Conservation (phyloP, 2,888 invertebrate species). For the Papilio protenor region DNA sequence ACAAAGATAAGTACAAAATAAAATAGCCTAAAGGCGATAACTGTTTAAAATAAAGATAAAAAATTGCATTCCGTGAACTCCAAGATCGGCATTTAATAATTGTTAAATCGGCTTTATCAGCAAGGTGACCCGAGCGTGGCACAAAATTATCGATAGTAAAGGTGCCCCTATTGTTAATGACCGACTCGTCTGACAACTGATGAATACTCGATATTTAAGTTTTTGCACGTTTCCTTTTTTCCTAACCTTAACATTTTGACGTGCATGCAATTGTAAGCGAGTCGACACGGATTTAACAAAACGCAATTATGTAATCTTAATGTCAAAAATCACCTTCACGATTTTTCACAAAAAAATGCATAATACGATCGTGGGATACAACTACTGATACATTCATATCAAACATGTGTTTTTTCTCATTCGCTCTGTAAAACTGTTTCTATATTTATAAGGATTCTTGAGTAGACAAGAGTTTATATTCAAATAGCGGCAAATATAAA, state of each 20-base stretch:
- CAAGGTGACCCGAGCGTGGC: conserved; percentile 58
- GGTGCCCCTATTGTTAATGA: conserved; percentile 57
- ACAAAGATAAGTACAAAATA: neutral
- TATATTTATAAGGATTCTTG: no score
- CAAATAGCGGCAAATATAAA: neutral
- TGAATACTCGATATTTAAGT: conserved; percentile 39
- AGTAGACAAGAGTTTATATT: no score
- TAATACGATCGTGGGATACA: neutral
- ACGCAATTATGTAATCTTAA: conserved; percentile 31
- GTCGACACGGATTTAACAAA: conserved; percentile 17
- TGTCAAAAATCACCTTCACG: conserved; percentile 40
- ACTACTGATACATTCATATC: neutral
- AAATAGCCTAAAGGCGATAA: conserved; percentile 5
- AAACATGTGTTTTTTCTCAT: neutral
- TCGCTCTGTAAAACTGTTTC: no score
- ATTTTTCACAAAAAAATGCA: conserved; percentile 36
- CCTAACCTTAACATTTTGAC: conserved; percentile 45
- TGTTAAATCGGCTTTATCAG: conserved; percentile 53
- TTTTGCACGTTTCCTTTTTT: conserved; percentile 43
- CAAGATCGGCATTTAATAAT: conserved; percentile 27
- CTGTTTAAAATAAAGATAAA: neutral
- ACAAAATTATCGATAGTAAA: conserved; percentile 56
- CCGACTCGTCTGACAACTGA: conserved; percentile 45
- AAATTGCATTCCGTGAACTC: conserved; percentile 10
- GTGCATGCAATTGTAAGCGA: conserved; percentile 29